phyloP scores from a whole-genome alignment of 1,140 invertebrate genomes.

The Anastatus disparis region DNA sequence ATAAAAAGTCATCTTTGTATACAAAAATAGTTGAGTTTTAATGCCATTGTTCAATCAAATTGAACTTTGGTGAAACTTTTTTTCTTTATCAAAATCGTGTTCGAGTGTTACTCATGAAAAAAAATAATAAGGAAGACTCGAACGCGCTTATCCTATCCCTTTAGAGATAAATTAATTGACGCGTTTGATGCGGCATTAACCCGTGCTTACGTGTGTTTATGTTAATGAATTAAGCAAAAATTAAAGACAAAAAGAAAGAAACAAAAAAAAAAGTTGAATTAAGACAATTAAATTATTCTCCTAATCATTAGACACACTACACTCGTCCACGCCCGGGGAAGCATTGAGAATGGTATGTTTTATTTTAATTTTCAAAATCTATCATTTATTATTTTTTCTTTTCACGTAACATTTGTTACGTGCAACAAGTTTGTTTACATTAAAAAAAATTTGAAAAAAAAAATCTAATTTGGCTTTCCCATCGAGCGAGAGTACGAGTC shows the following conservation, averaged over 20 bases:
- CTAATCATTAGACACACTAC: slow-evolving; percentile 49
- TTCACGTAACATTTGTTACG: neutral
- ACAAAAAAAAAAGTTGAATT: slow-evolving; percentile 16
- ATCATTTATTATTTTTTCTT: slow-evolving; percentile 31
- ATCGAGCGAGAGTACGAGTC: slow-evolving; percentile 26
- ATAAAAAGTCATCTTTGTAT: slow-evolving; percentile 48
- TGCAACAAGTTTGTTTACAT: slow-evolving; percentile 28
- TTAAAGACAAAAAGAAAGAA: neutral
- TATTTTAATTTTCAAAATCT: slow-evolving; percentile 45
- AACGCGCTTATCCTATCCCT: slow-evolving; percentile 16
- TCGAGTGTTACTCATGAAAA: slow-evolving; percentile 14
- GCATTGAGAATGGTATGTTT: slow-evolving; percentile 64
- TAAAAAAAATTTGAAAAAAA: no score
- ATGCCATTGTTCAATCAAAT: slow-evolving; percentile 21
- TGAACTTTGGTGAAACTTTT: slow-evolving; percentile 12
- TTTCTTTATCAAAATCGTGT: slow-evolving; percentile 20
- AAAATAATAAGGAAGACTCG: slow-evolving; percentile 7
- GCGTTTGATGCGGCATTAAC: slow-evolving; percentile 1
- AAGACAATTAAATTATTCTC: slow-evolving; percentile 34
- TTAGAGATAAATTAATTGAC: slow-evolving; percentile 1
- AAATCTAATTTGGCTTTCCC: slow-evolving; percentile 35
- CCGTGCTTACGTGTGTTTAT: neutral
- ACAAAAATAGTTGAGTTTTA: slow-evolving; percentile 20
- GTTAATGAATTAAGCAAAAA: no score
- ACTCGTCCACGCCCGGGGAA: slow-evolving; percentile 59